Conservation (phyloP, 2,113 vertebrate species). For the Callipepla squamata region DNA sequence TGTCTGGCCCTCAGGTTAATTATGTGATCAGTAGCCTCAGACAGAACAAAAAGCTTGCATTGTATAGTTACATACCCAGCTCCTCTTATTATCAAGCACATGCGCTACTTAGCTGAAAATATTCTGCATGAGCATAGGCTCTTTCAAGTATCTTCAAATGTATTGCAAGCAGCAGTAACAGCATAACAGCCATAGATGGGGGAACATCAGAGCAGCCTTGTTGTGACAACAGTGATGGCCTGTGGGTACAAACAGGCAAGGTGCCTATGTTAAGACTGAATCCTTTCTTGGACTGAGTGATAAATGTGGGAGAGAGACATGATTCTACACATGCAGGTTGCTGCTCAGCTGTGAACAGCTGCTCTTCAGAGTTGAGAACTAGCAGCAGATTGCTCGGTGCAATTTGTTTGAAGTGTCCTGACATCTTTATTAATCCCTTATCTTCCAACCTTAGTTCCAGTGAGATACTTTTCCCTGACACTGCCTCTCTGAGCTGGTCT, state of each 20-base stretch:
- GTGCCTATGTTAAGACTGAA: not conserved
- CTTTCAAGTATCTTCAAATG: not conserved
- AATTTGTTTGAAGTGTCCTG: not conserved
- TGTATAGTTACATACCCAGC: not conserved
- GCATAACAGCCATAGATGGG: not conserved
- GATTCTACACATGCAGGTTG: accelerated
- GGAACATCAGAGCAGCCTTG: not conserved
- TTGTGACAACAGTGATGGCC: accelerated
- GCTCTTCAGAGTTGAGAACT: not conserved
- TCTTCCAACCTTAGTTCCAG: not conserved
- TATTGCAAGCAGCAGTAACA: not conserved
- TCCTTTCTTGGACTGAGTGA: not conserved
- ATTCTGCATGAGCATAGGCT: not conserved
- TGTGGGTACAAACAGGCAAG: not conserved
- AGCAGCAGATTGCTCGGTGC: not conserved
- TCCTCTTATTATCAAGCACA: constrained; percentile 1
- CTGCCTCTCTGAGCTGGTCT: not conserved
- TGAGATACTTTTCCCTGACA: not conserved
- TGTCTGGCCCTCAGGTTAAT: constrained; percentile 30
- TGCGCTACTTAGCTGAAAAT: not conserved
- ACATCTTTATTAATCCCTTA: not conserved
- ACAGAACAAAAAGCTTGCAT: not conserved
- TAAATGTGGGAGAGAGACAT: not conserved
- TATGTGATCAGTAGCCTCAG: constrained; percentile 2
- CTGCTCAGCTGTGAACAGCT: not conserved